Evolutionary conservation across 1,140 invertebrate genomes (phyloP).

Genomic region (Caerostris extrusa): DNA sequence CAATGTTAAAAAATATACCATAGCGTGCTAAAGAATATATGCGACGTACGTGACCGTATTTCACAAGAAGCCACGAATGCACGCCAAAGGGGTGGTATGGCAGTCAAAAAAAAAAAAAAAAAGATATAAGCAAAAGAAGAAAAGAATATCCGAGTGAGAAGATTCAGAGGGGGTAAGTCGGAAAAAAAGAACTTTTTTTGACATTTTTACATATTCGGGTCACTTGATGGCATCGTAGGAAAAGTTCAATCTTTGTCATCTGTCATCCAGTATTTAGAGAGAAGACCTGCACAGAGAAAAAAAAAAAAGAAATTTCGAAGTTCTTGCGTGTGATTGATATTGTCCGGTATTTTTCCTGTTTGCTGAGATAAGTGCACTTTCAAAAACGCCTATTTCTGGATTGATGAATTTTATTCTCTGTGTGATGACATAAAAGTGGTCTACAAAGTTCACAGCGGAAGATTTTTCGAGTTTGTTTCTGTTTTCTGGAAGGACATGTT

Average conservation of each 20-base stretch:
- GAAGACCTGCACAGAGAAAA: background rate
- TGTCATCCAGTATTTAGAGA: slow-evolving; percentile 31
- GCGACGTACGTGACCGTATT: background rate
- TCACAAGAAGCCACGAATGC: background rate
- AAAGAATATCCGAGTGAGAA: background rate
- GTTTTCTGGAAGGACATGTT: too few relatives aligned
- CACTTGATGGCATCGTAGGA: background rate
- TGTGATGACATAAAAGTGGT: background rate
- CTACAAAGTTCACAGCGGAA: too few relatives aligned
- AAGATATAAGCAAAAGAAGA: background rate
- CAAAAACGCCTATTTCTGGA: background rate
- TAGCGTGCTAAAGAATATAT: background rate
- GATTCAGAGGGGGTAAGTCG: background rate
- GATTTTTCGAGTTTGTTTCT: too few relatives aligned
- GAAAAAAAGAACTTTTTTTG: background rate
- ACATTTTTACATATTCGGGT: slow-evolving; percentile 33
- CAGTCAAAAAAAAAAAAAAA: too few relatives aligned
- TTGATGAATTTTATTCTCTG: background rate
- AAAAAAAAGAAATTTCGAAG: background rate
- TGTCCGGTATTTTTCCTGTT: background rate
- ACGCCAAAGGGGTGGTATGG: background rate
- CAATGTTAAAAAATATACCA: background rate
- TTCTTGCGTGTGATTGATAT: background rate
- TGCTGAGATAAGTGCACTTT: background rate
- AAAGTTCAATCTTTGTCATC: slow-evolving; percentile 52